Base-by-base conservation (phyloP, 2,797 vertebrate genomes). In the Podargus strigoides region DNA sequence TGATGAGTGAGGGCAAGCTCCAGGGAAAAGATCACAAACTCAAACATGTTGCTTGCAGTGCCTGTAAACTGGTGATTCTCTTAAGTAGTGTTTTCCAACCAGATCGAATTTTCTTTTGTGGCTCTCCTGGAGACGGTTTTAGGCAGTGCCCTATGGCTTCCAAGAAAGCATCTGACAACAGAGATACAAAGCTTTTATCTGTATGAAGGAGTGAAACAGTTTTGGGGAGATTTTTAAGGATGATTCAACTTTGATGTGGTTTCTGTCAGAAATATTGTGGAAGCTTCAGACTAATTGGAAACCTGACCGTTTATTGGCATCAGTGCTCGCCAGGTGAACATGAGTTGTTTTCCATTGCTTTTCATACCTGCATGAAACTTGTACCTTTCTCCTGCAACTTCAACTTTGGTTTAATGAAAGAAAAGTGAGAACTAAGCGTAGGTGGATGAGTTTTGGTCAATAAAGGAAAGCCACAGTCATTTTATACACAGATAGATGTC, bases 31-130 rank as follows among this genome's bases (percentile, higher is more conserved):
- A 84, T 66, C 63, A 55, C 3, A 0, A 87, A 78, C 73, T 91
- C 72, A 81, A 27, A 81, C 4, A 7, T 46, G 39, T 85, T 94
- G 76, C 85, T 87, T 47, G 64, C 92, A 85, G 89, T 7, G 3
- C 79, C 70, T 86, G 73, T 69, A 41, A 87, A 72, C 50, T 55
- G 66, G 20, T 14, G 32, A 64, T 87, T 91, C 81, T 93, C 87
- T 83, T 83, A 74, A 74, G 52, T 30, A 41, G 53, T 89, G 69
- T 91, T 96, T 92, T 89, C 87, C 69, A 86, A 89, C 67, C 79
- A 36, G 78, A 72, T 81, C 1, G 1, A 50, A 37, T 78, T 94
- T 77, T 86, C 36, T 39, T 93, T 77, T 64, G 36, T 89, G 89
- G 53, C 49, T 94, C 49, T 91, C 63, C 50, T 87, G 62, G 55